phyloP scores from a whole-genome alignment of 2,888 invertebrate species.

The Leucoptera coffeella region DNA sequence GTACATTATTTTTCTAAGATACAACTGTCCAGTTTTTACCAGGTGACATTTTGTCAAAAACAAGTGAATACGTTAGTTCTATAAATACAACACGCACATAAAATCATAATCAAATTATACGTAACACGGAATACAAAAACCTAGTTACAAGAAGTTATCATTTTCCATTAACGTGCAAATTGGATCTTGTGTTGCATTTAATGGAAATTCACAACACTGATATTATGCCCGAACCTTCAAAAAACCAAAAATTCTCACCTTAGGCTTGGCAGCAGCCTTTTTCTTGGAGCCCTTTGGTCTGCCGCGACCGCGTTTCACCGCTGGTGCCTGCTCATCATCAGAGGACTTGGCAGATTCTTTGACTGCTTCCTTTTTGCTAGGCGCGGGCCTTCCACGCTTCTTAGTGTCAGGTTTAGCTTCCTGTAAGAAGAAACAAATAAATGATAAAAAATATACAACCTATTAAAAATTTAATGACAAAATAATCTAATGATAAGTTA shows the following conservation, averaged over 20 bases:
- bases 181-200: too few species aligned
- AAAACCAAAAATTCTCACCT: constrained; percentile 16
- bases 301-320: constrained; percentile 48
- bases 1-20: not conserved
- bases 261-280: constrained; percentile 37
- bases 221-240: not conserved
- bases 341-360: constrained; percentile 51
- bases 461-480: too few species aligned
- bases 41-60: too few species aligned
- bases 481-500: too few species aligned
- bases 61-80: too few species aligned
- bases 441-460: not conserved
- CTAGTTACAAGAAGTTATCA: too few species aligned
- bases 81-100: too few species aligned
- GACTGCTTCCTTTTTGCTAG: constrained; percentile 21
- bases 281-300: constrained; percentile 52
- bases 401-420: constrained; percentile 43
- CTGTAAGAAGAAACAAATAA: constrained; percentile 11
- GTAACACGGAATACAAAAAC: too few species aligned
- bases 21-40: too few species aligned
- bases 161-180: too few species aligned
- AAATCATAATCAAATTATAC: too few species aligned
- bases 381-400: constrained; percentile 39
- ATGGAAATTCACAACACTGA: too few species aligned
- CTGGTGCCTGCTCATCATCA: constrained; percentile 46